Conservation (phyloP, 2,113 vertebrate species). For the Zootoca vivipara region DNA sequence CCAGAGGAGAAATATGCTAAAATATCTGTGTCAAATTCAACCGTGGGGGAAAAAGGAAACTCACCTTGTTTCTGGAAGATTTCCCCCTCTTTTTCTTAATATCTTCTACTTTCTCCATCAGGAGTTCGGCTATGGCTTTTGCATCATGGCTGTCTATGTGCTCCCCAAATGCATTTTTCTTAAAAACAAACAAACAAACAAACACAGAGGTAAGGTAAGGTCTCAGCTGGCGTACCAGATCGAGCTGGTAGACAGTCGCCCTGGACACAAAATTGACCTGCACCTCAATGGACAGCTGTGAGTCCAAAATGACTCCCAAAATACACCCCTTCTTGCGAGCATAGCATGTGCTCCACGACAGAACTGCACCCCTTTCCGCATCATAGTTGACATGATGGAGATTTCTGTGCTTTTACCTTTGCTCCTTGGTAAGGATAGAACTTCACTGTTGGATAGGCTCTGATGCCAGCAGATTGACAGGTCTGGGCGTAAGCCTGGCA, state of each 20-base stretch:
- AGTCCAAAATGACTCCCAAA: too few species aligned
- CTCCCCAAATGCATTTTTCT: conserved; percentile 82
- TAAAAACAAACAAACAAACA: conserved; percentile 10
- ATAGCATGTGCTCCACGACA: not conserved
- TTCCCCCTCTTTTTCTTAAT: conserved; percentile 74
- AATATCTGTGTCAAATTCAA: not conserved
- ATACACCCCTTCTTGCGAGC: too few species aligned
- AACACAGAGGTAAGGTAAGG: too few species aligned
- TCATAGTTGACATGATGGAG: accelerated
- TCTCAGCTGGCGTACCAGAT: not conserved
- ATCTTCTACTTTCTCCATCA: conserved; percentile 82
- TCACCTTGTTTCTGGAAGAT: conserved; percentile 82
- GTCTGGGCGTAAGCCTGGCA: conserved; percentile 87
- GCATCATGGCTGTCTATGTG: conserved; percentile 88
- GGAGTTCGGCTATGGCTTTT: conserved; percentile 80
- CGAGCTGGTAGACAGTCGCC: too few species aligned
- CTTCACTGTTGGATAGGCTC: conserved; percentile 90
- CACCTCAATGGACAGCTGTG: too few species aligned
- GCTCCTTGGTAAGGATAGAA: conserved; percentile 83
- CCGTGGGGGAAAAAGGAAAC: not conserved
- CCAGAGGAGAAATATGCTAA: not conserved
- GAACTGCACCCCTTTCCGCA: not conserved
- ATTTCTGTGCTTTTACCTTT: conserved; percentile 75
- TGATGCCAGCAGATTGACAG: conserved; percentile 89
- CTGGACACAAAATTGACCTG: not conserved